Evolutionary conservation across 2,888 invertebrate species (phyloP).

Genomic region (Neoaliturus tenellus): DNA sequence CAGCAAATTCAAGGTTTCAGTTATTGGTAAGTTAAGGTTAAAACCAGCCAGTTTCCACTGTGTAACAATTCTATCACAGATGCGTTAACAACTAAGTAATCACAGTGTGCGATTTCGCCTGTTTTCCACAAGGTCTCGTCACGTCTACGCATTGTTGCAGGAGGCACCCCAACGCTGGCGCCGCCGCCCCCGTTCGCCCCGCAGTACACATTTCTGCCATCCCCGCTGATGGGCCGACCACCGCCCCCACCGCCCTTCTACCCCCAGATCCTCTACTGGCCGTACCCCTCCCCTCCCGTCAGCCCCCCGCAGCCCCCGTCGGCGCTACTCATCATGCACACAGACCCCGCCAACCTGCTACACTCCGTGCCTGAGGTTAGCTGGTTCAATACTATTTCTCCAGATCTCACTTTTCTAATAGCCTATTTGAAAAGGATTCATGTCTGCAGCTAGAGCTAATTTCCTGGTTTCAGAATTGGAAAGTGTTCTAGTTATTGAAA

Average conservation of each 20-base stretch:
- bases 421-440: too few relatives aligned
- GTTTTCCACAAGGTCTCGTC: not conserved
- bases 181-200: constrained; percentile 61
- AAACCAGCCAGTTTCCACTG: too few relatives aligned
- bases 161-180: constrained; percentile 59
- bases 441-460: too few relatives aligned
- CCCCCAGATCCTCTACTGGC: constrained; percentile 66
- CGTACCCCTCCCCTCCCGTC: constrained; percentile 66
- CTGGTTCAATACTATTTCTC: too few relatives aligned
- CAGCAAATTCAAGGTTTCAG: too few relatives aligned
- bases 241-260: constrained; percentile 62
- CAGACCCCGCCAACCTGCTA: constrained; percentile 63
- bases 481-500: too few relatives aligned
- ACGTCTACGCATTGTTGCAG: constrained; percentile 26
- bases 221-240: constrained; percentile 58
- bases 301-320: constrained; percentile 59
- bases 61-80: too few relatives aligned
- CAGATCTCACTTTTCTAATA: too few relatives aligned
- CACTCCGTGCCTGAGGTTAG: constrained; percentile 64
- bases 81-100: too few relatives aligned
- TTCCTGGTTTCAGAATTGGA: too few relatives aligned
- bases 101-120: too few relatives aligned
- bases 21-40: too few relatives aligned
- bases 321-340: constrained; percentile 54
- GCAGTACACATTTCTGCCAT: constrained; percentile 57